phyloP scores from a whole-genome alignment of 2,113 vertebrate species.

The Pycnonotus jocosus region DNA sequence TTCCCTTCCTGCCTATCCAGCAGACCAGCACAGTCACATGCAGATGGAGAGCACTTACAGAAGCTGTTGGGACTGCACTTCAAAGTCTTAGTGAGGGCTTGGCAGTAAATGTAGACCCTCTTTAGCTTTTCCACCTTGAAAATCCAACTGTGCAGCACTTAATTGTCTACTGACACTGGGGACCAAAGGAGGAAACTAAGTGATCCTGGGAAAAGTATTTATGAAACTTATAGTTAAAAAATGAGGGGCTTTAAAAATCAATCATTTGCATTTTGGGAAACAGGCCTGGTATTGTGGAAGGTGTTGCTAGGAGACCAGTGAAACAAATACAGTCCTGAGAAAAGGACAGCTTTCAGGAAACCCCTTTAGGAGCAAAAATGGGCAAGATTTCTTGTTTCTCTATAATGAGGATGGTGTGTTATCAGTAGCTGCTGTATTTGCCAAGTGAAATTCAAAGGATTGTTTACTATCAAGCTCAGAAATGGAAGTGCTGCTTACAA shows the following conservation, averaged over 20 bases:
- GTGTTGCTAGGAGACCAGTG: slow-evolving; percentile 41
- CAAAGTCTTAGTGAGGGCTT: background rate
- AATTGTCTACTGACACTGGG: background rate
- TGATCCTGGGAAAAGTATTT: background rate
- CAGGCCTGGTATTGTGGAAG: background rate
- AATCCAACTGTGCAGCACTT: background rate
- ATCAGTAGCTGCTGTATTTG: background rate
- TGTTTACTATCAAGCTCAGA: background rate
- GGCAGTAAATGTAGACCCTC: background rate
- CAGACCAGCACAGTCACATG: background rate
- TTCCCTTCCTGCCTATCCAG: background rate
- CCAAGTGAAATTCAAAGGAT: background rate
- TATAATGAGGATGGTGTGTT: background rate
- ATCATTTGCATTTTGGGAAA: slow-evolving; percentile 3
- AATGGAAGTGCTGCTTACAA: background rate
- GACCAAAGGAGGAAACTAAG: background rate
- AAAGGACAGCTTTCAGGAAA: background rate
- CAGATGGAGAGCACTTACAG: background rate
- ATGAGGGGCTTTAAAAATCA: background rate
- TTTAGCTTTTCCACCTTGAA: background rate
- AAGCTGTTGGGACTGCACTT: background rate
- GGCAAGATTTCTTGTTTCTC: background rate
- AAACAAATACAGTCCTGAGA: background rate
- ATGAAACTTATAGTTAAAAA: background rate
- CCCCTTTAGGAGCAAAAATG: background rate